Conservation (phyloP, 2,888 invertebrate species). For the Blastobasis adustella region DNA sequence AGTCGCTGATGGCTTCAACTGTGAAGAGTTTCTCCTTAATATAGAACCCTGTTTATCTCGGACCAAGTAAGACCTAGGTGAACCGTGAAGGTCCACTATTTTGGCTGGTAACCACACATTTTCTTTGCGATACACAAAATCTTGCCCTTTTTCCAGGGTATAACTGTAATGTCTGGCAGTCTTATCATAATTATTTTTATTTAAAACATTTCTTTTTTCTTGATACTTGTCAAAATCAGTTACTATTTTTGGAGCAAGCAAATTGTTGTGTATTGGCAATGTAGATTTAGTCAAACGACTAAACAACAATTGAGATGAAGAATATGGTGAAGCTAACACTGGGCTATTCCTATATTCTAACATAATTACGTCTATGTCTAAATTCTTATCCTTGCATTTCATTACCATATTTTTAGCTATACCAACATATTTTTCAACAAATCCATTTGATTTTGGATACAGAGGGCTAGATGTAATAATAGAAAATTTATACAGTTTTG, state of each 20-base stretch:
- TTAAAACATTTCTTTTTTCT: too few species aligned
- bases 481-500: background rate
- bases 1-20: too few species aligned
- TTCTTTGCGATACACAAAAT: too few species aligned
- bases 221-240: background rate
- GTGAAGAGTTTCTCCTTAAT: too few species aligned
- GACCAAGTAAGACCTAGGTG: too few species aligned
- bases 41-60: too few species aligned
- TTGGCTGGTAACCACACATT: too few species aligned
- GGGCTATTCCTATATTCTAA: conserved; percentile 3
- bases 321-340: background rate
- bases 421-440: conserved; percentile 1
- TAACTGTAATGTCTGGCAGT: too few species aligned
- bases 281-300: conserved; percentile 1
- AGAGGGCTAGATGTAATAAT: background rate
- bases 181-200: too few species aligned
- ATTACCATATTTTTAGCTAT: conserved; percentile 2
- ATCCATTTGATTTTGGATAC: conserved; percentile 3
- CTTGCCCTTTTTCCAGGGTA: too few species aligned
- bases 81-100: too few species aligned
- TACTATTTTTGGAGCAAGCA: background rate
- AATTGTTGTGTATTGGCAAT: conserved; percentile 1
- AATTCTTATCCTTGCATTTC: background rate
- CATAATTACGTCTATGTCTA: background rate
- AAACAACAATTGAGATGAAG: conserved; percentile 1